Base-by-base conservation (phyloP, 30 jellyfish, hydroid and myxozoan genomes). In the Pelagia noctiluca region DNA sequence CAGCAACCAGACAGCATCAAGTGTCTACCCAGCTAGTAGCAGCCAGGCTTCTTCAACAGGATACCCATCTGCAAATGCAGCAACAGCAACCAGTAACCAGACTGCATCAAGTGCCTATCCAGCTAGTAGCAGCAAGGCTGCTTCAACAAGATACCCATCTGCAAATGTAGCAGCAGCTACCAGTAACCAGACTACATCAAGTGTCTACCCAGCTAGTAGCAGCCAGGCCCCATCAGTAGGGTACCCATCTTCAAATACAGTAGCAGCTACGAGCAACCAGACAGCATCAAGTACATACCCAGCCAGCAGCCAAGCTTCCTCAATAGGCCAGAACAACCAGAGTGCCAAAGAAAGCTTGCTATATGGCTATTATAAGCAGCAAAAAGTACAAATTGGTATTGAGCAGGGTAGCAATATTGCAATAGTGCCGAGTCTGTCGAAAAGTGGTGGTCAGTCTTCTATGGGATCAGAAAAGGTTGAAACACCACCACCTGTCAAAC, bases 311-410 rank as follows among this genome's bases (percentile, higher is more conserved):
- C 26, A 3, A 13, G 21, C 53, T 3, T 1, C 36, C 1, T 10
- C 3, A 11, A 30, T 28, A 63, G 76, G 16, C 48, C 68, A 71
- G 35, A 67, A 19, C 22, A 37, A 2, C 3, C 57, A 24, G 13
- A 67, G 50, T 33, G 38, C 28, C 63, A 68, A 23, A n/a, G 84
- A 71, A 87, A 22, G 82, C 1, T 42, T 76, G 22, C 67, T 78
- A 22, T 49, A 52, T 30, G 91, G 84, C 2, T 74, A 87, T 49
- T 76, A 37, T 47, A 87, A 77, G 70, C 96, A 87, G 70, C 84
- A 87, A 71, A 78, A 87, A 36, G 62, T 87, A 13, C 47, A 60
- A 42, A 31, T 86, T 28, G 80, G 89, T 0, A 18, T 86, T 38
- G 89, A 86, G 22, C 64, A 75, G 35, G 32, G 42, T 25, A 71